Percentiles rank a stretch among this genome's conserved stretches.
Evolutionary conservation across 2,888 invertebrate genomes (phyloP).

Genomic region (Cantharis rufa): DNA sequence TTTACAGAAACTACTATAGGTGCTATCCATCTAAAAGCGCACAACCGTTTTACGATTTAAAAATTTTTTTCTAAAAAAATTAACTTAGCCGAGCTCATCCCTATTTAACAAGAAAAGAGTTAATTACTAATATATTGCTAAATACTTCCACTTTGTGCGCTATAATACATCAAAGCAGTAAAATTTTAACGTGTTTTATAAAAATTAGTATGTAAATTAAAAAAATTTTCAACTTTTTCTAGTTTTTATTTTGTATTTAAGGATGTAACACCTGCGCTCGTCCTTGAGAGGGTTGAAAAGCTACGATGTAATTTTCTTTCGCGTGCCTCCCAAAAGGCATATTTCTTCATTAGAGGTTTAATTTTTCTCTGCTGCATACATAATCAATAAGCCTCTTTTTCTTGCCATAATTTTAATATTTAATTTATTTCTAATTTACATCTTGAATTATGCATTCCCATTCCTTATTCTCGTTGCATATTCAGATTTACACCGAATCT

Average conservation of each 20-base stretch:
- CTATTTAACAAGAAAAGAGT: neutral
- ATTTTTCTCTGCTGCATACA: slow-evolving; percentile 59
- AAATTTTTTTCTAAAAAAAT: too few relatives aligned
- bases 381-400: slow-evolving; percentile 56
- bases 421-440: slow-evolving; percentile 60
- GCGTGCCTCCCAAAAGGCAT: slow-evolving; percentile 52
- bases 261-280: slow-evolving; percentile 38
- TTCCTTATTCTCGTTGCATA: slow-evolving; percentile 50
- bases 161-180: slow-evolving; percentile 16
- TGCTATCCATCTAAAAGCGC: neutral
- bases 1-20: too few relatives aligned
- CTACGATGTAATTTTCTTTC: slow-evolving; percentile 48
- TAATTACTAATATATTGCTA: neutral
- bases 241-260: slow-evolving; percentile 30
- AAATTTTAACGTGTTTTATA: slow-evolving; percentile 36
- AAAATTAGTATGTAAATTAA: slow-evolving; percentile 52
- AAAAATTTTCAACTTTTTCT: slow-evolving; percentile 36
- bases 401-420: slow-evolving; percentile 58
- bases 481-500: slow-evolving; percentile 38
- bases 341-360: slow-evolving; percentile 58
- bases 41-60: too few relatives aligned
- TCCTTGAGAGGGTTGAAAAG: slow-evolving; percentile 42
- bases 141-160: neutral
- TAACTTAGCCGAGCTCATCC: too few relatives aligned
- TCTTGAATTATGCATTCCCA: slow-evolving; percentile 57